Conservation (phyloP, 2,888 invertebrate genomes). For the Corythucha ciliata region DNA sequence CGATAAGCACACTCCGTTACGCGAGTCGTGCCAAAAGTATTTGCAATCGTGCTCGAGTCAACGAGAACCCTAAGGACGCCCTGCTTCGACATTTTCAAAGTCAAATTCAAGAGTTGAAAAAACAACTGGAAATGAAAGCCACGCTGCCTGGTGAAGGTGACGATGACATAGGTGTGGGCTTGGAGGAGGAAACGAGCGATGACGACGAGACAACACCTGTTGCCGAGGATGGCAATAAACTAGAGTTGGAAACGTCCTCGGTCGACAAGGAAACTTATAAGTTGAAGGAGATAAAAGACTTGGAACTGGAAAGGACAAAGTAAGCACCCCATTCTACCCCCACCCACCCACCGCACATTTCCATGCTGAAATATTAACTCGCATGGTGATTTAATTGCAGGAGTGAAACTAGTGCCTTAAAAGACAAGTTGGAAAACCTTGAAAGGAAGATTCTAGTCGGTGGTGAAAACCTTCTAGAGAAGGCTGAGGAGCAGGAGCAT, state of each 20-base stretch:
- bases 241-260: conserved; percentile 37
- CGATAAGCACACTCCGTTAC: conserved; percentile 90
- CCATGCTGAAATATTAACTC: background rate
- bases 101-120: conserved; percentile 86
- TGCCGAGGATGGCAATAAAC: conserved; percentile 43
- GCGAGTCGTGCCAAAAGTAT: conserved; percentile 97
- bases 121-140: conserved; percentile 50
- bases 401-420: conserved; percentile 35
- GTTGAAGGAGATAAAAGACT: conserved; percentile 56
- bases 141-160: no score
- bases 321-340: conserved; percentile 40
- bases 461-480: conserved; percentile 94
- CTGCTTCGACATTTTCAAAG: conserved; percentile 89
- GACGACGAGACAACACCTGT: conserved; percentile 21
- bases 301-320: conserved; percentile 66
- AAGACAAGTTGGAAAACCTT: conserved; percentile 73
- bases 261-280: conserved; percentile 49
- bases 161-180: conserved; percentile 10
- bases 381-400: conserved; percentile 22
- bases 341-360: background rate
- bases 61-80: conserved; percentile 96
- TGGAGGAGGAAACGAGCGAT: conserved; percentile 26
- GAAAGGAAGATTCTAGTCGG: conserved; percentile 96
- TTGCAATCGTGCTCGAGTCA: conserved; percentile 88
- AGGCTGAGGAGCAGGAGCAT: conserved; percentile 86